phyloP scores from a whole-genome alignment of 2,888 invertebrate species.

The Andrena hattorfiana region DNA sequence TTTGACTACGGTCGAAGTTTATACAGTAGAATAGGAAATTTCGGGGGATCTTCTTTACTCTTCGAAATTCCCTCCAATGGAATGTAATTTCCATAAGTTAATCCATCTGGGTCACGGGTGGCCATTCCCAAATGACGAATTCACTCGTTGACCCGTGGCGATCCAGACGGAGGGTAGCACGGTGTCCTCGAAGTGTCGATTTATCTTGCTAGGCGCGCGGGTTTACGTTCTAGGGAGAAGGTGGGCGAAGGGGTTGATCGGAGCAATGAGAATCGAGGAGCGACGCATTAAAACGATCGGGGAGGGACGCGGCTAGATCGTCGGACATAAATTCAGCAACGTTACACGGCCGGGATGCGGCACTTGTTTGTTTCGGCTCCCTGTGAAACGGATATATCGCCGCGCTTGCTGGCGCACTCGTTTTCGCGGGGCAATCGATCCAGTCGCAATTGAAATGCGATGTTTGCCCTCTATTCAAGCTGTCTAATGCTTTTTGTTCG shows the following conservation, averaged over 20 bases:
- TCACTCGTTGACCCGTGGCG: too few relatives aligned
- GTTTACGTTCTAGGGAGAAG: neutral
- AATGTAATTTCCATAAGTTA: too few relatives aligned
- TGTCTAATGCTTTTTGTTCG: conserved; percentile 63
- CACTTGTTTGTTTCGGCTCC: conserved; percentile 66
- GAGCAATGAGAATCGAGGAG: conserved; percentile 49
- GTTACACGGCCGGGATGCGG: conserved; percentile 47
- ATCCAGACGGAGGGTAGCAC: too few relatives aligned
- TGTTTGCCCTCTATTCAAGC: conserved; percentile 64
- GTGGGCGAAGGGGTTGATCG: conserved; percentile 36
- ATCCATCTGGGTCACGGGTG: too few relatives aligned
- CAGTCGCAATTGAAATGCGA: conserved; percentile 67
- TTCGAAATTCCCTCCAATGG: too few relatives aligned
- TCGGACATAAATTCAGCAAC: conserved; percentile 60
- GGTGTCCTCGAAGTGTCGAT: too few relatives aligned
- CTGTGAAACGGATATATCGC: conserved; percentile 55
- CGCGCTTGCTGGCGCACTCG: conserved; percentile 41
- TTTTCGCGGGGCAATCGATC: conserved; percentile 59
- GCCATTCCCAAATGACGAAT: too few relatives aligned
- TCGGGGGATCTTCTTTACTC: too few relatives aligned
- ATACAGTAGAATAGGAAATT: neutral
- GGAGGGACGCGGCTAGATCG: conserved; percentile 25
- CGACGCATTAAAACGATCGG: conserved; percentile 46
- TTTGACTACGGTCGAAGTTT: neutral
- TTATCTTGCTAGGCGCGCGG: neutral